Evolutionary conservation across 2,888 invertebrate genomes (phyloP), one percentile per base, ranked within the genome.

Genomic region (Cephonodes hylas): DNA sequence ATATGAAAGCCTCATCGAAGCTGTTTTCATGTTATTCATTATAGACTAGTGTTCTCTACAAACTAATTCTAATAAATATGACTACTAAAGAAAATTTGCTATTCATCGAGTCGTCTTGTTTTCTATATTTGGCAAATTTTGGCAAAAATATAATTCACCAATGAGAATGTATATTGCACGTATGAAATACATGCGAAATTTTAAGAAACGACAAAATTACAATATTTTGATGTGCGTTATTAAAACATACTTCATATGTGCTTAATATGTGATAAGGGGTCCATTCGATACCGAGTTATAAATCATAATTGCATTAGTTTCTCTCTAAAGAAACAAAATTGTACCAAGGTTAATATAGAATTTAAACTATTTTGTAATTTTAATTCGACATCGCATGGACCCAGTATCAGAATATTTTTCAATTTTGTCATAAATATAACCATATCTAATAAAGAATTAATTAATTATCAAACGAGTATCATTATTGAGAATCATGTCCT

Each of bases 111-210:
- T 82, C 73, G 72, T 76, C 79, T 71, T 71, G 67, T 73, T 70
- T 78, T 75, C 66, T 63, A 71, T 73, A 83, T 91, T 91, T 91
- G 91, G 91, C 91, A 89, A 87, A 85, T 86, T 89, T 91, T 91
- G 89, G 89, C 89, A 76, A 88, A 86, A 87, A 77, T 73, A 88
- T 81, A 82, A 78, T 73, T 80, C n/a, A 63, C 53, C 61, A 61
- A 61, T 59, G 46, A 48, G 34, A 48, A 59, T 59, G 23, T 23
- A 27, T 34, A 53, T 10, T 27, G 8, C 31, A 27, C 18, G 18
- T 31, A 31, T 2, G n/a, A 18, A 1, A 10, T 31, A 31, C 8
- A 31, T 53, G 18, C 13, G 13, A 8, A 53, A 27, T 18, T 8
- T 1, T 53, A 10, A 31, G 15, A 27, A 27, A 48, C 18, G 0